A percentile compares a stretch with the other conserved stretches of the same genome.
Evolutionary conservation across 1,140 invertebrate genomes (phyloP).

Genomic region (Drosophila aff.): DNA sequence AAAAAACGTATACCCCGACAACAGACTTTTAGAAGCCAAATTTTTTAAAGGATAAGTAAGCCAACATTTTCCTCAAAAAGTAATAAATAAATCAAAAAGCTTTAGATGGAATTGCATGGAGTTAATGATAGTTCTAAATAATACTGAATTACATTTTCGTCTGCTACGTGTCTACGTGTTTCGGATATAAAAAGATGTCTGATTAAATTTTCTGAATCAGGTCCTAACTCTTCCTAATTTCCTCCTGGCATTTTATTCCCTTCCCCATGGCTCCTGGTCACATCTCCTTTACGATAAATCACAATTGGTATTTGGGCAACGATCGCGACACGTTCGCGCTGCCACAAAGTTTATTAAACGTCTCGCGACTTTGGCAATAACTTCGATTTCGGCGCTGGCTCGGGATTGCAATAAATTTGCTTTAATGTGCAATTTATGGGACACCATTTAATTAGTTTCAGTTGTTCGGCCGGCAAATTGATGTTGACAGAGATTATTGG

Average conservation of each 20-base stretch:
- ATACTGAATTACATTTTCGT: not conserved
- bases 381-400: slow-evolving; percentile 65
- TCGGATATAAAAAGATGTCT: slow-evolving; percentile 26
- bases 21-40: slow-evolving; percentile 15
- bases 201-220: slow-evolving; percentile 32
- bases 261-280: not conserved
- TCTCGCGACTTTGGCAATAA: slow-evolving; percentile 81
- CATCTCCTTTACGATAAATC: slow-evolving; percentile 62
- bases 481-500: slow-evolving; percentile 84
- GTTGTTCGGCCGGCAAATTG: slow-evolving; percentile 73
- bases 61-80: not conserved
- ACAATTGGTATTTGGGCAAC: slow-evolving; percentile 55
- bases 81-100: not conserved
- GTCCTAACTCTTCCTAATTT: slow-evolving; percentile 2
- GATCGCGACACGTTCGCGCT: slow-evolving; percentile 72
- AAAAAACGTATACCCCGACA: not conserved
- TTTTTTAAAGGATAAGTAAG: not conserved
- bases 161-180: slow-evolving; percentile 11
- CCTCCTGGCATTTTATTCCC: not conserved
- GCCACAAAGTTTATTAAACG: slow-evolving; percentile 81
- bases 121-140: not conserved
- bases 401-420: slow-evolving; percentile 82
- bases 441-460: slow-evolving; percentile 85
- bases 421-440: slow-evolving; percentile 85
- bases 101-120: not conserved